A percentile compares a stretch with the other conserved stretches of the same genome.
Evolutionary conservation across 2,113 vertebrate genomes (phyloP).

Genomic region (Columbina picui): DNA sequence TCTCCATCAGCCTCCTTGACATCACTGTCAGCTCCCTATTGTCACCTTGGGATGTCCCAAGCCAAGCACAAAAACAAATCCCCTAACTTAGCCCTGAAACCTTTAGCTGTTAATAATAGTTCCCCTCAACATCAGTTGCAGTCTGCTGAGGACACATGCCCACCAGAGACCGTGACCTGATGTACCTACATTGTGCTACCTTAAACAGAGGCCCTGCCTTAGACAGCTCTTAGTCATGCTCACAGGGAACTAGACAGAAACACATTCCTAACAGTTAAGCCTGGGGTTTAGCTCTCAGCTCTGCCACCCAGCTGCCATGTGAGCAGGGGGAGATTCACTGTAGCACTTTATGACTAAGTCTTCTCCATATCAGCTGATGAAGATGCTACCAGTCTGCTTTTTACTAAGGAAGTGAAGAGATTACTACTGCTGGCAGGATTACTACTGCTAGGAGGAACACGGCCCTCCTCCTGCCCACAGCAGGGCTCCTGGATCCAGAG

Average conservation of each 20-base stretch:
- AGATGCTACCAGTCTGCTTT: not conserved
- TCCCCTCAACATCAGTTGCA: not conserved
- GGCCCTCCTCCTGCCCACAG: not conserved
- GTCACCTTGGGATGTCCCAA: not conserved
- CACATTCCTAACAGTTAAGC: rapidly evolving
- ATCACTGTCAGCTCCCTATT: not conserved
- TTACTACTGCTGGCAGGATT: not conserved
- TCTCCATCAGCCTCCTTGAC: not conserved
- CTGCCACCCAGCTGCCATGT: rapidly evolving
- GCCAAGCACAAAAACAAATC: not conserved
- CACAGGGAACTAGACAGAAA: not conserved
- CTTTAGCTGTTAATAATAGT: not conserved
- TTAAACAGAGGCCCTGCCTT: not conserved
- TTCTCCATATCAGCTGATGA: rapidly evolving
- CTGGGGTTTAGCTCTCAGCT: not conserved
- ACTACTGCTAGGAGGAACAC: not conserved
- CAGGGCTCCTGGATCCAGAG: not conserved
- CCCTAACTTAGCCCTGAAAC: not conserved
- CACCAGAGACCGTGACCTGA: not conserved
- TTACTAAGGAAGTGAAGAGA: not conserved
- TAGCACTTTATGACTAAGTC: not conserved
- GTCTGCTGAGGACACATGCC: rapidly evolving
- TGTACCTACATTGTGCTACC: rapidly evolving
- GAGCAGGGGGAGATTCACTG: not conserved
- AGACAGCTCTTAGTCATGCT: not conserved